Conservation (phyloP, 2,113 vertebrate genomes). For the Glaucomys volans region DNA sequence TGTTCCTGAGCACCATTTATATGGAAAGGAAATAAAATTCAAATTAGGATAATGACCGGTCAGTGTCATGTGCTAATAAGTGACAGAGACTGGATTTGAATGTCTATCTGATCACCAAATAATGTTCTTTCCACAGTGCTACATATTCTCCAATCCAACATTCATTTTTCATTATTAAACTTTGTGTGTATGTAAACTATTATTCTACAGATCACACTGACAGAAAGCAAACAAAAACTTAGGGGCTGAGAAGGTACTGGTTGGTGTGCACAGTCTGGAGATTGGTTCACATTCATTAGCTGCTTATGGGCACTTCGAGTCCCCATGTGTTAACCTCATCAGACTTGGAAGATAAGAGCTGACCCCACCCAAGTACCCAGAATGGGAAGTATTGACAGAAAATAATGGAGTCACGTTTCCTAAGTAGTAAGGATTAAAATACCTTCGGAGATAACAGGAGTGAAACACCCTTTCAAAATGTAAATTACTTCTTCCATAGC, state of each 20-base stretch:
- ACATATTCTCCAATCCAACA: neutral
- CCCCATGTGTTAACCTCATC: conserved; percentile 59
- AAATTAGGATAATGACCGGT: neutral
- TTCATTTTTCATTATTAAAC: conserved; percentile 1
- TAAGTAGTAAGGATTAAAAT: conserved; percentile 74
- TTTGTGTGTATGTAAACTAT: neutral
- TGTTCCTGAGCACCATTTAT: neutral
- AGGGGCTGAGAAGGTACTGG: neutral
- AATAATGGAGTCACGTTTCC: conserved; percentile 74
- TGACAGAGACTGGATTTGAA: neutral
- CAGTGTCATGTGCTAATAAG: neutral
- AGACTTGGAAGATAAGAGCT: conserved; percentile 55
- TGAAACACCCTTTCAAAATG: conserved; percentile 81
- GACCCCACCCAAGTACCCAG: conserved; percentile 70
- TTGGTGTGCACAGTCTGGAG: neutral
- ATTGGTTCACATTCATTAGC: conserved; percentile 58
- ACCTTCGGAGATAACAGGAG: conserved; percentile 76
- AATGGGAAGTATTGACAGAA: conserved; percentile 54
- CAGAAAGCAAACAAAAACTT: conserved; percentile 26
- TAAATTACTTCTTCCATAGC: conserved; percentile 81
- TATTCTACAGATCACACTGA: neutral
- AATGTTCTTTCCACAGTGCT: neutral
- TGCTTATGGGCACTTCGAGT: conserved; percentile 3
- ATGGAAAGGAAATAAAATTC: conserved; percentile 8
- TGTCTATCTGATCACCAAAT: neutral